A percentile compares a stretch with the other conserved stretches of the same genome.
These are phyloP conservation scores for Tretioscincus oriximinensis DNA, from an alignment of 2,113 vertebrate genomes.

Conservation along the genomic window DNA sequence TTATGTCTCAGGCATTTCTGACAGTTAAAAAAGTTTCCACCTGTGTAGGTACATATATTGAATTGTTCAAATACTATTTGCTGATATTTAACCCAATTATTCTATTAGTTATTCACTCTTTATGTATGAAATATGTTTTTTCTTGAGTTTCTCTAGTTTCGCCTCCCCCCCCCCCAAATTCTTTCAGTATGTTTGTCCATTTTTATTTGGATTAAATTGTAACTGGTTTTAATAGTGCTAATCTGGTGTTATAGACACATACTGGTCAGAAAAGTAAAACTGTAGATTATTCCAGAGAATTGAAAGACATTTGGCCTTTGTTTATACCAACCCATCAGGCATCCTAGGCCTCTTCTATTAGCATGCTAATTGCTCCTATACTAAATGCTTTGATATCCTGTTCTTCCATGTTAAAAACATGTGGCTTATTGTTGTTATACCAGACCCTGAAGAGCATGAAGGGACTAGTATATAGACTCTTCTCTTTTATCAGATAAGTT, in stretches of 20 bases:
- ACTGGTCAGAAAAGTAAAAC: background rate
- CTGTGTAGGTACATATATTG: background rate
- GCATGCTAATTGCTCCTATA: too few species aligned
- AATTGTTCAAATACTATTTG: background rate
- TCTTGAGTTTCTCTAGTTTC: background rate
- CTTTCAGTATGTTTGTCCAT: background rate
- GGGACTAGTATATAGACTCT: too few species aligned
- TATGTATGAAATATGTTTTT: too few species aligned
- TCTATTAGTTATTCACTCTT: background rate
- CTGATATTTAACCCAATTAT: background rate
- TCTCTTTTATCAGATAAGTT: too few species aligned
- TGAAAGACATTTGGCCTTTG: too few species aligned
- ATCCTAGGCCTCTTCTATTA: too few species aligned
- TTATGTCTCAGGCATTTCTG: background rate
- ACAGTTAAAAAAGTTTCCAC: background rate
- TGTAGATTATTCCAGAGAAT: background rate
- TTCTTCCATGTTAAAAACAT: too few species aligned
- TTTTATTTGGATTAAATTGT: background rate
- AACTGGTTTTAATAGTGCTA: background rate
- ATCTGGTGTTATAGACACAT: conserved; percentile 19
- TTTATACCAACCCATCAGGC: too few species aligned
- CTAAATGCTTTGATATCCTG: too few species aligned
- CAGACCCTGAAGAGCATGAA: too few species aligned
- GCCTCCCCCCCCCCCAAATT: background rate
- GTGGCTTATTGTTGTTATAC: too few species aligned